A percentile compares a stretch with the other conserved stretches of the same genome.
Conservation (phyloP, 2,888 invertebrate genomes). For the Drosophila suboccidentalis region DNA sequence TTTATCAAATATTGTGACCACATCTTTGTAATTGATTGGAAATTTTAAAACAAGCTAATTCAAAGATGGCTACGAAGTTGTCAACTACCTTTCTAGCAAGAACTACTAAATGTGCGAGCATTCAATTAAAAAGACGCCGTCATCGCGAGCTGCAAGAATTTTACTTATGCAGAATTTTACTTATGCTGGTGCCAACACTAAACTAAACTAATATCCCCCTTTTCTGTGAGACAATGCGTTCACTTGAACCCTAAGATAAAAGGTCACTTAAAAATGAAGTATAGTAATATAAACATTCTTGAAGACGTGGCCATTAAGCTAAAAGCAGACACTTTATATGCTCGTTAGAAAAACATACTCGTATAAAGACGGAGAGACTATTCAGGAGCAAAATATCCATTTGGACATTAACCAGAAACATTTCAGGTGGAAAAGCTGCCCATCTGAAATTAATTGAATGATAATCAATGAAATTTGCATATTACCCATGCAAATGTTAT, state of each 20-base stretch:
- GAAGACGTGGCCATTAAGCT: conserved; percentile 50
- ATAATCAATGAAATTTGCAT: conserved; percentile 4
- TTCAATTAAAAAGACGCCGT: too few relatives aligned
- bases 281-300: conserved; percentile 7
- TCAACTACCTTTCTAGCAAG: too few relatives aligned
- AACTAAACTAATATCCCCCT: neutral
- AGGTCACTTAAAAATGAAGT: conserved; percentile 5
- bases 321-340: conserved; percentile 55
- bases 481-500: neutral
- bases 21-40: too few relatives aligned
- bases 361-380: conserved; percentile 3
- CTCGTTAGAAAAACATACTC: conserved; percentile 1
- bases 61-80: too few relatives aligned
- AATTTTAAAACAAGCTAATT: too few relatives aligned
- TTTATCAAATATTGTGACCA: too few relatives aligned
- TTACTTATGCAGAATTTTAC: too few relatives aligned
- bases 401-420: conserved; percentile 26
- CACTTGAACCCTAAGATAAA: neutral
- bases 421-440: conserved; percentile 21
- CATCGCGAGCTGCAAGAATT: too few relatives aligned
- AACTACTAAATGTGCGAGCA: too few relatives aligned
- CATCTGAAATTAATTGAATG: conserved; percentile 38
- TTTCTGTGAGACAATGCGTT: neutral
- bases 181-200: too few relatives aligned
- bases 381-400: conserved; percentile 24